These are phyloP conservation scores for Podocnemis expansa DNA, from an alignment of 2,113 vertebrate species.

Conservation along the genomic window DNA sequence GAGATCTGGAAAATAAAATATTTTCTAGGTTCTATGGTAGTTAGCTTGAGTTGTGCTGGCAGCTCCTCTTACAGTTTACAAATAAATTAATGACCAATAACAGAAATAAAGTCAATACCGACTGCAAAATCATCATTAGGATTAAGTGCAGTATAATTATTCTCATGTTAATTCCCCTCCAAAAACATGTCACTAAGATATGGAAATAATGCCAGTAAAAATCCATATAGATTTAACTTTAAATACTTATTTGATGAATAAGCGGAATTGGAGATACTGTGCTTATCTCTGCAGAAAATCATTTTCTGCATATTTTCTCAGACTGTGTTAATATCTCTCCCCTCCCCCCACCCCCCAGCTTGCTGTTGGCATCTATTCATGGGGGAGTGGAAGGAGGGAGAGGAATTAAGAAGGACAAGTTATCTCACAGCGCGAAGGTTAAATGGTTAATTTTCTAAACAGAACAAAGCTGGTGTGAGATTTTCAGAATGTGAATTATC, in stretches of 20 bases:
- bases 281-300: not conserved
- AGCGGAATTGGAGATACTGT: not conserved
- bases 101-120: not conserved
- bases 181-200: not conserved
- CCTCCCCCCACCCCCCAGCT: not conserved
- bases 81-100: not conserved
- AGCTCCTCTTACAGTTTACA: not conserved
- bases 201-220: not conserved
- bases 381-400: not conserved
- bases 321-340: not conserved
- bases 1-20: not conserved
- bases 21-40: not conserved
- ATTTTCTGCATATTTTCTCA: not conserved
- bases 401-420: not conserved
- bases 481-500: not conserved
- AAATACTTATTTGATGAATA: not conserved
- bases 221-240: not conserved
- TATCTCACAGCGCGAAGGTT: not conserved
- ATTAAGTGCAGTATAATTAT: not conserved
- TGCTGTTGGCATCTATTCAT: not conserved
- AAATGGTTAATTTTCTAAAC: not conserved
- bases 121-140: not conserved
- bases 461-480: not conserved
- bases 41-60: not conserved
- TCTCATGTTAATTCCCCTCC: not conserved